Evolutionary conservation across 1,140 invertebrate species (phyloP).

Genomic region (Bombyx mandarina): DNA sequence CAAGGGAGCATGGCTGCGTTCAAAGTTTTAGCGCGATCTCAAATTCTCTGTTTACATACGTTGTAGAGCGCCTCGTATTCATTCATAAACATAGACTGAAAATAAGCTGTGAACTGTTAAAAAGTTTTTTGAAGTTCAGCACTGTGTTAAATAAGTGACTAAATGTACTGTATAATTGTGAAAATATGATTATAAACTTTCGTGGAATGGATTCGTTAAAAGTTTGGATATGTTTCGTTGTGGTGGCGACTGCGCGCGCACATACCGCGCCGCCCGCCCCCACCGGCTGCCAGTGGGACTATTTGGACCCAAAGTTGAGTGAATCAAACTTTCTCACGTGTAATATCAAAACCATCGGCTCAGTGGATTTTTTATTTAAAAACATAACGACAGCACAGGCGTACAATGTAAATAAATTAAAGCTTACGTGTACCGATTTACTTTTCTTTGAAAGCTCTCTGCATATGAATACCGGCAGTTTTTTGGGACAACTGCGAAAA

Average conservation of each 20-base stretch:
- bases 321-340: slow-evolving; percentile 76
- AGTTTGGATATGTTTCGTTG: slow-evolving; percentile 64
- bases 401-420: slow-evolving; percentile 79
- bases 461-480: slow-evolving; percentile 75
- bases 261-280: slow-evolving; percentile 71
- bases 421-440: slow-evolving; percentile 83
- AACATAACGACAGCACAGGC: slow-evolving; percentile 78
- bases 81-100: slow-evolving; percentile 33
- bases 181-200: slow-evolving; percentile 56
- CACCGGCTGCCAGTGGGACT: slow-evolving; percentile 78
- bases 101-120: slow-evolving; percentile 40
- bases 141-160: slow-evolving; percentile 43
- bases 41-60: slow-evolving; percentile 65
- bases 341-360: slow-evolving; percentile 79
- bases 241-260: slow-evolving; percentile 60
- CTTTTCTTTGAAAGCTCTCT: slow-evolving; percentile 84
- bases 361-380: slow-evolving; percentile 77
- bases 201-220: slow-evolving; percentile 64
- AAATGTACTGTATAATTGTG: slow-evolving; percentile 61
- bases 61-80: slow-evolving; percentile 45
- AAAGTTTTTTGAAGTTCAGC: slow-evolving; percentile 39
- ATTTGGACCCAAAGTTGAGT: slow-evolving; percentile 70
- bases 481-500: slow-evolving; percentile 73
- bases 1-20: slow-evolving; percentile 68
- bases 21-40: slow-evolving; percentile 62